Evolutionary conservation across 2,797 vertebrate genomes (phyloP).

Genomic region (Manis javanica): DNA sequence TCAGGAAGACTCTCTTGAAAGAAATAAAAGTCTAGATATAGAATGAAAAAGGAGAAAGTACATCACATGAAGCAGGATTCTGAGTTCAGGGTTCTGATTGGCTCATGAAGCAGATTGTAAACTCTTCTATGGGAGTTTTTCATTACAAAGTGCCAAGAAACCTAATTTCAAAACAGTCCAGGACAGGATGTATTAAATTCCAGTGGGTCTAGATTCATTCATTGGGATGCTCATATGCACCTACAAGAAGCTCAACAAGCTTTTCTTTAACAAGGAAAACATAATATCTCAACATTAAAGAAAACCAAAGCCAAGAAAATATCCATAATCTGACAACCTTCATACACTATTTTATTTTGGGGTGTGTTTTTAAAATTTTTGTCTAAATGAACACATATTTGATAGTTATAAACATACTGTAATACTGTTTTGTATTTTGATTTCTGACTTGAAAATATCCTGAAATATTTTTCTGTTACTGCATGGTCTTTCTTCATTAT

Average conservation of each 20-base stretch:
- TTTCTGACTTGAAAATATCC: conserved; percentile 51
- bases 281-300: background rate
- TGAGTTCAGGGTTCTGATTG: conserved; percentile 39
- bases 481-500: conserved; percentile 19
- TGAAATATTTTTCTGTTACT: conserved; percentile 32
- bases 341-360: conserved; percentile 11
- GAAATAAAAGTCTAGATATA: conserved; percentile 24
- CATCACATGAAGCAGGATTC: conserved; percentile 3
- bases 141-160: conserved; percentile 15
- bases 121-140: background rate
- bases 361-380: background rate
- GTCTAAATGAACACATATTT: background rate
- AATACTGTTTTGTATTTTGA: conserved; percentile 26
- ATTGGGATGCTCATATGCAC: background rate
- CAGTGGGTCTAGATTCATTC: background rate
- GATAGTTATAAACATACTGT: background rate
- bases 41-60: conserved; percentile 30
- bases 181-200: background rate
- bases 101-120: conserved; percentile 6
- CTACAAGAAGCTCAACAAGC: background rate
- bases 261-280: conserved; percentile 21
- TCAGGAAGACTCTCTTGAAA: conserved; percentile 20
- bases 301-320: conserved; percentile 20
- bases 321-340: background rate
- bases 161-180: background rate